phyloP scores from a whole-genome alignment of 2,797 vertebrate genomes.

The Cheirogaleus major region DNA sequence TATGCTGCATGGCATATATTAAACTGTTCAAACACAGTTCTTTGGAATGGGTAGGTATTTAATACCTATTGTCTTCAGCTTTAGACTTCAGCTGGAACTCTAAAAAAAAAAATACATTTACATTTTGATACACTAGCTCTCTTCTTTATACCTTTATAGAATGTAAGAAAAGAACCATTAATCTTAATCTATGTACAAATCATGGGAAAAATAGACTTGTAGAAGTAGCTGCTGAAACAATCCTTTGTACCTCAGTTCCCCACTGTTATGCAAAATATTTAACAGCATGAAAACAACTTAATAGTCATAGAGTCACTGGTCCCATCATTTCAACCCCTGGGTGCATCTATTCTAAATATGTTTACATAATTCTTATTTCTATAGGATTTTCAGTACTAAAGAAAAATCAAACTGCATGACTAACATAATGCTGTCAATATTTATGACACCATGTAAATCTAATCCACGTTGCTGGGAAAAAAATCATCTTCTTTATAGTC shows the following conservation, averaged over 20 bases:
- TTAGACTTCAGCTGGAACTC: not conserved
- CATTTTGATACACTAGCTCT: not conserved
- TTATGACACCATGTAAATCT: slow-evolving; percentile 67
- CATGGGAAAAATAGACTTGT: slow-evolving; percentile 40
- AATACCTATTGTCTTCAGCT: not conserved
- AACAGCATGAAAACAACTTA: slow-evolving; percentile 75
- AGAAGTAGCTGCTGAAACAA: slow-evolving; percentile 27
- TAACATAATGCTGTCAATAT: slow-evolving; percentile 65
- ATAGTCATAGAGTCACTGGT: slow-evolving; percentile 66
- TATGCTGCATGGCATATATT: not conserved
- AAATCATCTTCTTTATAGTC: slow-evolving; percentile 62
- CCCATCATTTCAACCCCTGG: slow-evolving; percentile 59
- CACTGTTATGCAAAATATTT: slow-evolving; percentile 70
- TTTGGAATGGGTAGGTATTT: not conserved
- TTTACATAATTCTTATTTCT: slow-evolving; percentile 62
- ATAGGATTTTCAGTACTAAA: slow-evolving; percentile 51
- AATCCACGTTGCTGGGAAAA: not conserved
- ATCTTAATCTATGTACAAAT: slow-evolving; percentile 57
- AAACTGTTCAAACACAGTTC: not conserved
- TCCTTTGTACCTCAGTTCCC: slow-evolving; percentile 13
- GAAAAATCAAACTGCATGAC: slow-evolving; percentile 57
- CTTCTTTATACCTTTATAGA: not conserved
- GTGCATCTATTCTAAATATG: slow-evolving; percentile 51
- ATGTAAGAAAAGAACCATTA: slow-evolving; percentile 23
- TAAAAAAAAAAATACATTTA: not conserved